These are phyloP conservation scores for Bellardia bayeri DNA, from an alignment of 2,888 invertebrate species.

Conservation along the genomic window DNA sequence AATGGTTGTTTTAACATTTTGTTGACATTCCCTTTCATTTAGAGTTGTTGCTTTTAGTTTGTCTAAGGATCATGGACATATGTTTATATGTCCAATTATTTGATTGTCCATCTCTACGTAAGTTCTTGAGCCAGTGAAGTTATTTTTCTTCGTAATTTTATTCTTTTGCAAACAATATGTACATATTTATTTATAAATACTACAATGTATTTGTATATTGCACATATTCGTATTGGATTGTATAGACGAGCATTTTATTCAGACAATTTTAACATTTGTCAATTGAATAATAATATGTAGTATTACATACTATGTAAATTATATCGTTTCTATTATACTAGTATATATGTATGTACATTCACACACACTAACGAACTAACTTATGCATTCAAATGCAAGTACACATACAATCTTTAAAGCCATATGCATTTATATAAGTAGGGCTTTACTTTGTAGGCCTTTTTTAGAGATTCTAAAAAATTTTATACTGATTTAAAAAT, in stretches of 20 bases:
- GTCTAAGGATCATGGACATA: conserved; percentile 18
- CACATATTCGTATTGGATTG: background rate
- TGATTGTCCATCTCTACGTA: background rate
- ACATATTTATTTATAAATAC: background rate
- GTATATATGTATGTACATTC: too few relatives aligned
- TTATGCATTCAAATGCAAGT: too few relatives aligned
- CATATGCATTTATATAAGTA: too few relatives aligned
- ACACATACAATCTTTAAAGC: too few relatives aligned
- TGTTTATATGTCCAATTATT: background rate
- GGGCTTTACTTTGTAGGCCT: too few relatives aligned
- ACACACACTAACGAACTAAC: background rate
- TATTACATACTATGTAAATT: background rate
- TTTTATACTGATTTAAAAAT: too few relatives aligned
- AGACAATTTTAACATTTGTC: conserved; percentile 54
- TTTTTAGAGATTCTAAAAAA: too few relatives aligned
- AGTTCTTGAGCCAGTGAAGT: background rate
- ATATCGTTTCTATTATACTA: background rate
- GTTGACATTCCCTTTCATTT: conserved; percentile 55
- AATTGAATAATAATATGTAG: conserved; percentile 48
- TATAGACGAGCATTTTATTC: background rate
- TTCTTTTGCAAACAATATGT: background rate
- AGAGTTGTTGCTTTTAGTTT: conserved; percentile 38
- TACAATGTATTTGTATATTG: background rate
- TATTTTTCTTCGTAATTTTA: background rate
- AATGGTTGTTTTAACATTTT: conserved; percentile 60